Conservation (phyloP, 2,797 vertebrate species). For the Characodon lateralis region DNA sequence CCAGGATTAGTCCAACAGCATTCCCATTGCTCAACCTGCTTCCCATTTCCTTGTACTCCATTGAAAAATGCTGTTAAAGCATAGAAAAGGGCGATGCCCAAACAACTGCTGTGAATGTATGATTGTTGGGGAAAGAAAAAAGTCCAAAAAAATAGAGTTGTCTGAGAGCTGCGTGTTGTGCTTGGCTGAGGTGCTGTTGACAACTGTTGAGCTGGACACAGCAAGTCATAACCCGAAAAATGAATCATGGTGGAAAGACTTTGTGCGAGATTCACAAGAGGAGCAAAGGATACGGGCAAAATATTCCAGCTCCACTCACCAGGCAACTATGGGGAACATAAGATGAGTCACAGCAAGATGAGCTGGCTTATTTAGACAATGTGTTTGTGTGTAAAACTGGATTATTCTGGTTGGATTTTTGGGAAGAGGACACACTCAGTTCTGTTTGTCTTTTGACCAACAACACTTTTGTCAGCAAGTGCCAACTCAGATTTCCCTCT, state of each 20-base stretch:
- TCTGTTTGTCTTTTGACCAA: constrained; percentile 56
- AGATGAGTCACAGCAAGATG: constrained; percentile 71
- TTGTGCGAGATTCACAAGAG: constrained; percentile 70
- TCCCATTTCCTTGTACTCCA: constrained; percentile 18
- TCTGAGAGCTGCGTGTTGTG: constrained; percentile 57
- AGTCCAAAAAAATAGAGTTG: constrained; percentile 36
- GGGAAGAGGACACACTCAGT: constrained; percentile 74
- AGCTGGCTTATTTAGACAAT: constrained; percentile 72
- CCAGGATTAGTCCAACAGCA: constrained; percentile 11
- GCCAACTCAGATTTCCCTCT: constrained; percentile 43
- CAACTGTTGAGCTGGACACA: constrained; percentile 64
- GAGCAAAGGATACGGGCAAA: constrained; percentile 52
- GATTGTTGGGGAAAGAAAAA: constrained; percentile 24
- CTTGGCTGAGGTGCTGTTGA: constrained; percentile 61
- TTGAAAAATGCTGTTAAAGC: constrained; percentile 10
- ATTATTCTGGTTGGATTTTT: constrained; percentile 72
- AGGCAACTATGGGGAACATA: constrained; percentile 68
- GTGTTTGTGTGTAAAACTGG: constrained; percentile 58
- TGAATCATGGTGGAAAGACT: constrained; percentile 79
- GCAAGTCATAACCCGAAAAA: constrained; percentile 64
- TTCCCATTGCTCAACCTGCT: constrained; percentile 9
- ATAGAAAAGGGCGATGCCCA: not conserved
- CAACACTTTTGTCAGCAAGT: constrained; percentile 53
- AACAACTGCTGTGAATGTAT: constrained; percentile 34
- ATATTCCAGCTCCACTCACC: constrained; percentile 68